Conservation (phyloP, 2,888 invertebrate genomes). For the Dryococelus australis region DNA sequence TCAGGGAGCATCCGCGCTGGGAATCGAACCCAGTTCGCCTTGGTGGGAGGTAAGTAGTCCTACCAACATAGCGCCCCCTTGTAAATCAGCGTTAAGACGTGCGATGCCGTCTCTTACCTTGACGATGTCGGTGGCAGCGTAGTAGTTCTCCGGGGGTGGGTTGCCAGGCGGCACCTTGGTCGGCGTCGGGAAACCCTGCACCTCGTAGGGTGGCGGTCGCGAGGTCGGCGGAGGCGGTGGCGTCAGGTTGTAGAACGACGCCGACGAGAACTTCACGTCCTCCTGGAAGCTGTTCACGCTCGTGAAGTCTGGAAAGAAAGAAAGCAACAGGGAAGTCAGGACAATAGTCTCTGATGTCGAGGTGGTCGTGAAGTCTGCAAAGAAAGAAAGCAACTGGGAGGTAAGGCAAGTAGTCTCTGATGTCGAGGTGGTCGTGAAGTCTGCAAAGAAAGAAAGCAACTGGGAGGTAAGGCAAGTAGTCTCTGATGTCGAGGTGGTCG, state of each 20-base stretch:
- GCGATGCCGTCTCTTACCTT: conserved; percentile 61
- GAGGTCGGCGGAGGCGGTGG: conserved; percentile 62
- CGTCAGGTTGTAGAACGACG: conserved; percentile 63
- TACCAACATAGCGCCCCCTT: too few species aligned
- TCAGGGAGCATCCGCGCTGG: too few species aligned
- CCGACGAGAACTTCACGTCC: conserved; percentile 63
- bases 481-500: too few species aligned
- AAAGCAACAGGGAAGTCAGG: not conserved
- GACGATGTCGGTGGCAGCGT: conserved; percentile 81
- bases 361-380: too few species aligned
- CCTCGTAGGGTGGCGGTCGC: conserved; percentile 57
- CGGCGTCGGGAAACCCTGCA: conserved; percentile 57
- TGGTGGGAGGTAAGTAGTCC: too few species aligned
- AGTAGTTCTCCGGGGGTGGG: conserved; percentile 66
- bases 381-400: too few species aligned
- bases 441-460: too few species aligned
- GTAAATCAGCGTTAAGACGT: too few species aligned
- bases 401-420: too few species aligned
- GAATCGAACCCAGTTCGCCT: too few species aligned
- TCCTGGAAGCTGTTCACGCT: conserved; percentile 66
- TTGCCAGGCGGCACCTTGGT: conserved; percentile 52
- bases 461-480: too few species aligned
- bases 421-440: too few species aligned
- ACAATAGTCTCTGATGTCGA: not conserved
- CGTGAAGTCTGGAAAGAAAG: conserved; percentile 61